Base-by-base conservation (phyloP, 2,888 invertebrate species). In the Physocephala rufipes region DNA sequence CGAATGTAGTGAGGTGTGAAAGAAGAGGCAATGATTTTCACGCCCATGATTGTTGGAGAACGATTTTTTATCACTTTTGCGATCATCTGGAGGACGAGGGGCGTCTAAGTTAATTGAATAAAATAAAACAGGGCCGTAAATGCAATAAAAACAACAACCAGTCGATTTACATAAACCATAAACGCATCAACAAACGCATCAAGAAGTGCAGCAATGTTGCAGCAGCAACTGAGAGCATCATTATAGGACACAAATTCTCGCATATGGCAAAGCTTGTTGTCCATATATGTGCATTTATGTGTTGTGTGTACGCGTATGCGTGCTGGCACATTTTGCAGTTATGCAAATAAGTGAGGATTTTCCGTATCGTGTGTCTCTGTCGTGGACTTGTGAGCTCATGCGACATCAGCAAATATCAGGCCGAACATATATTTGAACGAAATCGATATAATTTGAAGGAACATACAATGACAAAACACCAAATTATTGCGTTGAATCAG, bases 51-150 rank as follows among this genome's bases (percentile, higher is more conserved):
- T 63, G 70, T 61, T 67, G 72, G 72, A 70, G 71, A 69, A 73
- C 77, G 77, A 62, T 71, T 67, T 70, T 53, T 62, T 70, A 67
- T 70, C 71, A 70, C 72, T 71, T 72, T n/a, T 67, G 71, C 65
- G 74, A 65, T n/a, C n/a, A n/a, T n/a, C n/a, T 68, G 72, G 70
- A 36, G 9, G 9, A 4, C 65, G 70, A 64, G 65, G 21, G 47
- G 70, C 74, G 72, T 72, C 74, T 65, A 78, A 77, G 77, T 62
- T 76, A 77, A 71, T 67, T 70, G 71, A 71, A 67, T 51, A 49
- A 75, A 73, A 55, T 73, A 74, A 51, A 74, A 62, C 76, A 78
- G 79, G 81, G 43, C 76, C 67, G 72, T 43, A 71, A 51, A 53
- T 71, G 53, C 21, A 59, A 47, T 43, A 24, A 47, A 45, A 26